Evolutionary conservation across 2,888 invertebrate genomes (phyloP).

Genomic region (Hoplodrina ambigua): DNA sequence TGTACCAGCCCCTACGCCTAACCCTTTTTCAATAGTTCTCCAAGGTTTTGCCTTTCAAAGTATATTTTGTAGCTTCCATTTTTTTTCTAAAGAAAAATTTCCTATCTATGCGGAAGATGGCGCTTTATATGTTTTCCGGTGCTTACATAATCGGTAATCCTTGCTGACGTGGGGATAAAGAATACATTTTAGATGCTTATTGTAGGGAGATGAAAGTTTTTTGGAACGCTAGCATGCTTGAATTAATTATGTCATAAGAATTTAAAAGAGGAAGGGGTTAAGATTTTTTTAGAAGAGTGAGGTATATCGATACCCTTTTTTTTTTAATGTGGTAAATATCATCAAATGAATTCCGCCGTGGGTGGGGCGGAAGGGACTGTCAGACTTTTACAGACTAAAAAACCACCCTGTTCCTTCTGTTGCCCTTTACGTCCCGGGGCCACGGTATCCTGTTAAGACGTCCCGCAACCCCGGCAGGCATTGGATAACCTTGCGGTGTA

Average conservation of each 20-base stretch:
- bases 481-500: no score
- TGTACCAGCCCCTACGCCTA: constrained; percentile 6
- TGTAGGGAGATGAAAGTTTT: constrained; percentile 2
- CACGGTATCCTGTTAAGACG: no score
- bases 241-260: neutral
- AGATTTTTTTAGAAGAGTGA: no score
- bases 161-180: constrained; percentile 39
- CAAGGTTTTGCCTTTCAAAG: constrained; percentile 19
- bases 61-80: constrained; percentile 24
- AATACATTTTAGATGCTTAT: constrained; percentile 25
- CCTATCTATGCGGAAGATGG: constrained; percentile 32
- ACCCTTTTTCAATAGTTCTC: constrained; percentile 36
- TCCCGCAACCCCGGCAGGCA: no score
- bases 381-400: no score
- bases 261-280: no score
- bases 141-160: constrained; percentile 40
- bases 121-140: constrained; percentile 24
- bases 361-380: no score
- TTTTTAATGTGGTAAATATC: no score
- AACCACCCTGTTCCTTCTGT: no score
- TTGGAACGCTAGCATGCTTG: neutral
- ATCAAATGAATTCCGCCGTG: no score
- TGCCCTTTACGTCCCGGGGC: no score
- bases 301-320: no score
- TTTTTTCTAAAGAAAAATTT: constrained; percentile 19